These are phyloP conservation scores for Pachypanchax playfairii DNA, from an alignment of 2,113 vertebrate species.

Conservation along the genomic window DNA sequence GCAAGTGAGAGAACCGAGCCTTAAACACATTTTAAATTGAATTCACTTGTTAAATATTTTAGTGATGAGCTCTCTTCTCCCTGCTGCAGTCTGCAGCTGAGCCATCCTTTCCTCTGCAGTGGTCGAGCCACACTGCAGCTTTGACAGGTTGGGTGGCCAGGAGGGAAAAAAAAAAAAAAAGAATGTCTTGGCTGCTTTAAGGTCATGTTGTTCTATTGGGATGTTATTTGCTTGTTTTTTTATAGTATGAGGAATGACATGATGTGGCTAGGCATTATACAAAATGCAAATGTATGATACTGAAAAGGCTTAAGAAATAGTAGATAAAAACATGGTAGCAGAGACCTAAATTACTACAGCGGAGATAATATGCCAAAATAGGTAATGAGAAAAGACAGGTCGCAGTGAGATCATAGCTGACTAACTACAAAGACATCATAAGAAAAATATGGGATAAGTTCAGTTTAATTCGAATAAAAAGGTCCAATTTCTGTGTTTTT, in stretches of 20 bases:
- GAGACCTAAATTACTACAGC: neutral
- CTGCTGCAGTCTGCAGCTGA: slow-evolving; percentile 72
- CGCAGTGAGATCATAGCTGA: slow-evolving; percentile 18
- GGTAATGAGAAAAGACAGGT: slow-evolving; percentile 32
- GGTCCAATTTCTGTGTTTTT: too few species aligned
- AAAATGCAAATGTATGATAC: slow-evolving; percentile 10
- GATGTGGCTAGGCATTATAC: slow-evolving; percentile 9
- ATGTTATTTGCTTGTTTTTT: slow-evolving; percentile 54
- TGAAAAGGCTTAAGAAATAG: neutral
- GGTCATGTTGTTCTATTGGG: slow-evolving; percentile 59
- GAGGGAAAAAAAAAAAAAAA: slow-evolving; percentile 42
- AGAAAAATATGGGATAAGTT: neutral
- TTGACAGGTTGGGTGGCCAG: slow-evolving; percentile 68
- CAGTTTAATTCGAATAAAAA: neutral
- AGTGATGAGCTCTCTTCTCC: slow-evolving; percentile 65
- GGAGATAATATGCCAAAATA: slow-evolving; percentile 19
- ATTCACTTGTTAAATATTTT: slow-evolving; percentile 81
- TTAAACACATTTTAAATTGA: slow-evolving; percentile 64
- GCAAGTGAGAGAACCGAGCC: slow-evolving; percentile 59
- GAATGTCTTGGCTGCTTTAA: slow-evolving; percentile 66
- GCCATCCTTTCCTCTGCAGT: slow-evolving; percentile 70
- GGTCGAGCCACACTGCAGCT: slow-evolving; percentile 64
- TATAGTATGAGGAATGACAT: slow-evolving; percentile 22
- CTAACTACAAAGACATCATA: slow-evolving; percentile 2
- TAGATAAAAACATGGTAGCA: neutral